Evolutionary conservation across 2,797 vertebrate species (phyloP).

Genomic region (Argya squamiceps): DNA sequence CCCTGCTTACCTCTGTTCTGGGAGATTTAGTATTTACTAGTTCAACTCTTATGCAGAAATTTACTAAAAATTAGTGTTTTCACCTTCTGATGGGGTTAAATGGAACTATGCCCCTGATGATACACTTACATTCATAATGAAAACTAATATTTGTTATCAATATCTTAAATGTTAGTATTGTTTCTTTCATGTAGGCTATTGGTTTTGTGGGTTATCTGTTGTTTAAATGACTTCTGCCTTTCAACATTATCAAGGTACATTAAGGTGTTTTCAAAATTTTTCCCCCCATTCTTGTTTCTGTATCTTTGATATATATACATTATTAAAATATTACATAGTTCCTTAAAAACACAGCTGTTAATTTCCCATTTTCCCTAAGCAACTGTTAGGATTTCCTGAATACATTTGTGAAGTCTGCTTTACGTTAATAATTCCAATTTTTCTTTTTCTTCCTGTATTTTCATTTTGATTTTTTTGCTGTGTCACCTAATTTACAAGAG

Average conservation of each 20-base stretch:
- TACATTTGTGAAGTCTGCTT: neutral
- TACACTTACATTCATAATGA: neutral
- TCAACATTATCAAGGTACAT: neutral
- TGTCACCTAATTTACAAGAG: neutral
- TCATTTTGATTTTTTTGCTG: neutral
- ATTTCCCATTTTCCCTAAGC: neutral
- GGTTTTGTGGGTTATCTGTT: rapidly evolving
- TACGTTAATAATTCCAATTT: neutral
- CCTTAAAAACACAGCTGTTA: neutral
- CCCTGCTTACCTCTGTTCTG: neutral
- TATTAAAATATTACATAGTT: neutral
- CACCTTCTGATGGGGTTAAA: neutral
- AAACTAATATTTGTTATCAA: neutral
- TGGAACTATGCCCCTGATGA: neutral
- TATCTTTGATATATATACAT: neutral
- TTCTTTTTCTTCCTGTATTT: neutral
- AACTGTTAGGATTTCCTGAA: neutral
- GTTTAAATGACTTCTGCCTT: neutral
- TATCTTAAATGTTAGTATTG: neutral
- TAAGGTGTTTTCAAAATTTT: neutral
- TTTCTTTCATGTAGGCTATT: neutral
- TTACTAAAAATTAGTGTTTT: neutral
- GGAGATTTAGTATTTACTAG: neutral
- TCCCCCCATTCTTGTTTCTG: rapidly evolving
- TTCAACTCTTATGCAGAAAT: neutral